Evolutionary conservation across 2,113 vertebrate species (phyloP), one percentile per base, ranked within the genome.

Genomic region (Clarias macrocephalus): DNA sequence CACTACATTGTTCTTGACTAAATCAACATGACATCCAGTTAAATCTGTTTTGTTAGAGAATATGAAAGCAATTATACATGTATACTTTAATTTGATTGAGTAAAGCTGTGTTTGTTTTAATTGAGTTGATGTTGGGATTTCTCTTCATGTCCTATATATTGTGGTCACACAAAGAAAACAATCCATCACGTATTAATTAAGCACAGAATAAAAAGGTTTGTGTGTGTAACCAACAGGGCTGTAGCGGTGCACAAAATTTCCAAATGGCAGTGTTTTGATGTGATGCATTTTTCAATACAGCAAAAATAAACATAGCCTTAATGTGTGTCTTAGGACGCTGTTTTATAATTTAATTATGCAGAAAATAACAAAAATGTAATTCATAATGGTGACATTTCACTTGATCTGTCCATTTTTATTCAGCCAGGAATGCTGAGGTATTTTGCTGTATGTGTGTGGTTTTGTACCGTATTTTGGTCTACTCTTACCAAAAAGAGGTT

Each of bases 51-150:
- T 75, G 65, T 84, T 84, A 57, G 75, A 83, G 72, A 86, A 86
- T 3, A 28, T 89, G 88, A 86, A 89, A 84, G 73, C 62, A 84
- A 87, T 89, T 87, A 84, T 65, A 85, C 65, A 80, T 48, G 48
- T 48, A 81, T 76, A 87, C 87, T 87, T 86, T 65, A 42, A 48
- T 80, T 80, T 75, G 70, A 87, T 89, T 65, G 75, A 73, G 82
- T 86, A 82, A 86, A 80, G 75, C 57, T 63, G 59, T 63, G 65
- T 86, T 84, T 65, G 75, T 86, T 60, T 86, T 82, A 80, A 89
- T 89, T 73, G 63, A 86, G 48, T 84, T 57, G 65, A 54, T 80
- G 48, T 65, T 89, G 81, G 57, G 68, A 59, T 87, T 80, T 87
- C 75, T 84, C 65, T 83, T 89, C 85, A 62, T 54, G 88, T 84